phyloP scores from a whole-genome alignment of 2,888 invertebrate genomes.

The Leucophenga montana region DNA sequence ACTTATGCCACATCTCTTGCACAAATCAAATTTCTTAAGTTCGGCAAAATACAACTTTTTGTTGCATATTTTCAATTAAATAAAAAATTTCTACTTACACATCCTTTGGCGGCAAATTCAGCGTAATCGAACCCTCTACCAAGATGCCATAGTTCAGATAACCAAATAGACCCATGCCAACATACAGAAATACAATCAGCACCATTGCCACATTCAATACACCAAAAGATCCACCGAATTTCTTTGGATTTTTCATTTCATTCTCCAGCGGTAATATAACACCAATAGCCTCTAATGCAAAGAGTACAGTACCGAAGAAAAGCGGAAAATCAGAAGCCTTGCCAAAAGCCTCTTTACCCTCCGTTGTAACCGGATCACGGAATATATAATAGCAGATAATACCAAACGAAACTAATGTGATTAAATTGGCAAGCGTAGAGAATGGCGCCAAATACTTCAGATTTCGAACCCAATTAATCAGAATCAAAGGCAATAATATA shows the following conservation, averaged over 20 bases:
- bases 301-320: constrained; percentile 96
- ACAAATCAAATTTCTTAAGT: no score
- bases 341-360: constrained; percentile 79
- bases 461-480: constrained; percentile 85
- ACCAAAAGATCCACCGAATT: constrained; percentile 86
- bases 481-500: constrained; percentile 81
- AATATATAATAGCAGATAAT: constrained; percentile 91
- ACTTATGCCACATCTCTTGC: no score
- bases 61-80: not conserved
- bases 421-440: constrained; percentile 89
- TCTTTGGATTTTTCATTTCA: constrained; percentile 90
- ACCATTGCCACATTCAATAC: constrained; percentile 90
- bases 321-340: constrained; percentile 84
- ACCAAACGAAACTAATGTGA: constrained; percentile 87
- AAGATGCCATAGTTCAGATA: constrained; percentile 87
- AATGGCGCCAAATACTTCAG: constrained; percentile 91
- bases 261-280: constrained; percentile 90
- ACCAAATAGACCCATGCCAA: constrained; percentile 92
- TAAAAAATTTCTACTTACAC: constrained; percentile 75
- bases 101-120: constrained; percentile 83
- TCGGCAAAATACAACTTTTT: no score
- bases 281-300: constrained; percentile 95
- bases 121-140: constrained; percentile 87
- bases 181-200: constrained; percentile 86
- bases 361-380: constrained; percentile 79